Percentiles rank a stretch among this genome's conserved stretches.
Conservation (phyloP, 2,888 invertebrate genomes). For the Limnephilus rhombicus region DNA sequence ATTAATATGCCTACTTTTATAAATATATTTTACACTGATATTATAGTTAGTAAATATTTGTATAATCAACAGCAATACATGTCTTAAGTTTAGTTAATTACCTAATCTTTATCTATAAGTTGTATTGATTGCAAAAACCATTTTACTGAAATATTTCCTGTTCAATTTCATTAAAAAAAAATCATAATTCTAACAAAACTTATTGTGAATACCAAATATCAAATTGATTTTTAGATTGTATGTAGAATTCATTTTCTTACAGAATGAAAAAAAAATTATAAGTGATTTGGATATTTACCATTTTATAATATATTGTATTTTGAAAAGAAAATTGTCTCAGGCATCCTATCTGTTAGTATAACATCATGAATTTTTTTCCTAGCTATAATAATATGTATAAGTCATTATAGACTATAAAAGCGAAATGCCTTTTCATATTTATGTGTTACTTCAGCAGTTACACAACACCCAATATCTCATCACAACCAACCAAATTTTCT, state of each 20-base stretch:
- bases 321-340: neutral
- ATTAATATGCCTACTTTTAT: constrained; percentile 8
- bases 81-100: constrained; percentile 7
- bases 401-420: constrained; percentile 54
- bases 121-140: neutral
- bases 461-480: constrained; percentile 12
- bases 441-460: constrained; percentile 22
- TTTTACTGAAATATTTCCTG: neutral
- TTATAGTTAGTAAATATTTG: constrained; percentile 54
- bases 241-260: neutral
- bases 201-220: neutral
- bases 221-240: neutral
- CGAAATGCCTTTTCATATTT: constrained; percentile 59
- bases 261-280: neutral
- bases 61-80: constrained; percentile 52
- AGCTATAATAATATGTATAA: constrained; percentile 12
- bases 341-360: neutral
- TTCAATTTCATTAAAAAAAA: neutral
- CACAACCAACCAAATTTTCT: constrained; percentile 58
- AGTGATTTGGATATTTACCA: neutral
- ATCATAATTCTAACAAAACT: neutral
- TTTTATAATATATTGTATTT: neutral
- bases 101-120: neutral
- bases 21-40: constrained; percentile 1
- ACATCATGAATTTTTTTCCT: constrained; percentile 21